A percentile compares a stretch with the other conserved stretches of the same genome.
These are phyloP conservation scores for Trachelus tabidus DNA, from an alignment of 2,888 invertebrate genomes.

Conservation along the genomic window DNA sequence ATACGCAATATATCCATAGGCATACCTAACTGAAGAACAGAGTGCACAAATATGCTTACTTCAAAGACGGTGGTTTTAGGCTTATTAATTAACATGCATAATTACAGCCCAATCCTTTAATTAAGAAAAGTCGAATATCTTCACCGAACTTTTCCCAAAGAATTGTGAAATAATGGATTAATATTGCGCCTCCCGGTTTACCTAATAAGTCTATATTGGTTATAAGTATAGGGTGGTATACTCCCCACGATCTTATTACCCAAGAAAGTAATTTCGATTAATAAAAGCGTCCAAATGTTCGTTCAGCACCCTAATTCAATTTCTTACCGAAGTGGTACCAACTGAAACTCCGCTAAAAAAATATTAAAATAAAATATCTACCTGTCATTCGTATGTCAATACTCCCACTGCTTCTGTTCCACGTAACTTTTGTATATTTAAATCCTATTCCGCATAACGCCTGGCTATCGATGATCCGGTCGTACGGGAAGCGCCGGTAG, in stretches of 20 bases:
- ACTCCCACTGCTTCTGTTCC: not conserved
- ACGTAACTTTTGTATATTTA: not conserved
- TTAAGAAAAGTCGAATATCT: slow-evolving; percentile 19
- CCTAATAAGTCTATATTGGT: not conserved
- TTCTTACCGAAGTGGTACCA: not conserved
- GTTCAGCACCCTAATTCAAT: not conserved
- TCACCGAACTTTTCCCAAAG: not conserved
- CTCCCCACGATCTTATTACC: not conserved
- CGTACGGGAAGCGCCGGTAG: slow-evolving; percentile 20
- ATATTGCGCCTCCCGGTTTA: not conserved
- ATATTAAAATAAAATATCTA: not conserved
- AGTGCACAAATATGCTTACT: not conserved
- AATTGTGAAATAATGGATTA: not conserved
- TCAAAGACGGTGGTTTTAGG: not conserved
- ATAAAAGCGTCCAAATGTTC: not conserved
- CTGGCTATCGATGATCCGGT: not conserved
- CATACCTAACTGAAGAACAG: not conserved
- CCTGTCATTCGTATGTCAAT: not conserved
- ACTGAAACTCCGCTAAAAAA: not conserved
- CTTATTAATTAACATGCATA: slow-evolving; percentile 11
- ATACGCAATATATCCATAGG: not conserved
- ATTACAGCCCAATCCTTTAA: slow-evolving; percentile 44
- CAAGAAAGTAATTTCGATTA: not conserved
- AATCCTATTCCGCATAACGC: not conserved
- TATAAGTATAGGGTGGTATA: not conserved